Evolutionary conservation across 2,888 invertebrate species (phyloP).

Genomic region (Enchytraeus crypticus): DNA sequence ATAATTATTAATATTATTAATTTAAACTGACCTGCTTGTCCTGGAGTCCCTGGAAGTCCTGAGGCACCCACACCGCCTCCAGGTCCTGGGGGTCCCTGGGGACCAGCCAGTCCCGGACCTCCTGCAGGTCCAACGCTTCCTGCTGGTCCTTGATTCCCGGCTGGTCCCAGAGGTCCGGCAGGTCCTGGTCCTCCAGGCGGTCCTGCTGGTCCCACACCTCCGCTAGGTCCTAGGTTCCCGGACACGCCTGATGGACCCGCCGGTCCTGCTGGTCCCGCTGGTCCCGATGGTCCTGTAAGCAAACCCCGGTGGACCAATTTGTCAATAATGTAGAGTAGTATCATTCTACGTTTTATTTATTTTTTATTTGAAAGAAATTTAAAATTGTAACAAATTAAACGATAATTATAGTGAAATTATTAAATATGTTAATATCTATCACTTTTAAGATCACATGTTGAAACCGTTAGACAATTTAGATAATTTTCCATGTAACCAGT

Average conservation of each 20-base stretch:
- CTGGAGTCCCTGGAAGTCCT: conserved; percentile 13
- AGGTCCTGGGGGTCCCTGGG: conserved; percentile 12
- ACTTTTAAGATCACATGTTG: too few species aligned
- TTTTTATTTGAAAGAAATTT: too few species aligned
- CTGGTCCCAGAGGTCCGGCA: conserved; percentile 38
- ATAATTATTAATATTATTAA: background rate
- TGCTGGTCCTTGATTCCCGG: conserved; percentile 4
- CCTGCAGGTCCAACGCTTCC: conserved; percentile 3
- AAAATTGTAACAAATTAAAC: too few species aligned
- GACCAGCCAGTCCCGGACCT: conserved; percentile 32
- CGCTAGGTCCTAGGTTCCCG: conserved; percentile 13
- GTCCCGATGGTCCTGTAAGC: conserved; percentile 15
- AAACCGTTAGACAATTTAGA: too few species aligned
- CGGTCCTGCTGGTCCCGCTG: conserved; percentile 10
- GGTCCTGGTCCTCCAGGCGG: conserved; percentile 52
- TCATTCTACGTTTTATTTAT: too few species aligned
- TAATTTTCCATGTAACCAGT: too few species aligned
- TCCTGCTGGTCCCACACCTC: conserved; percentile 8
- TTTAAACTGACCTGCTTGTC: background rate
- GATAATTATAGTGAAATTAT: too few species aligned
- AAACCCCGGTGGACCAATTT: conserved; percentile 8
- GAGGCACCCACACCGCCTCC: too few species aligned
- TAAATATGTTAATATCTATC: too few species aligned
- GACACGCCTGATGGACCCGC: conserved; percentile 14
- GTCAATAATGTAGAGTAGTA: too few species aligned